Conservation (phyloP, 2,888 invertebrate genomes). For the Lycophotia porphyrea region DNA sequence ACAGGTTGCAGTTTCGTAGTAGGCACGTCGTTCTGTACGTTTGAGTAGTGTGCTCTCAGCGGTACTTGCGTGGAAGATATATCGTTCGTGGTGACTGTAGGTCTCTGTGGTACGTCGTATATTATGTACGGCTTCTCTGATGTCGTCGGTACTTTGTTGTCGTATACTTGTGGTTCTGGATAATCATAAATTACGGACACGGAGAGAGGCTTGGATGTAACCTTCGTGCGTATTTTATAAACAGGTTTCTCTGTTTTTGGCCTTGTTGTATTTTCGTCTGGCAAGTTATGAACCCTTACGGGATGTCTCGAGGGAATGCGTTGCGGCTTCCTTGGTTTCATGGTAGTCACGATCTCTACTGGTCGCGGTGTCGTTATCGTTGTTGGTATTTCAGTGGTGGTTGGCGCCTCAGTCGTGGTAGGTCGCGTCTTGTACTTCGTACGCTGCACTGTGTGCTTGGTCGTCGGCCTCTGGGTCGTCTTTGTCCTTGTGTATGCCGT, state of each 20-base stretch:
- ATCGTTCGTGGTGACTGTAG: slow-evolving; percentile 78
- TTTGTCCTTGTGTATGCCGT: slow-evolving; percentile 79
- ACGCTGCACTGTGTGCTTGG: slow-evolving; percentile 79
- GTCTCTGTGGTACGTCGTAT: slow-evolving; percentile 88
- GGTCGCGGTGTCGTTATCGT: slow-evolving; percentile 82
- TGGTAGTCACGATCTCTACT: slow-evolving; percentile 83
- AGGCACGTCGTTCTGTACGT: slow-evolving; percentile 88
- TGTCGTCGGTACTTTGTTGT: slow-evolving; percentile 84
- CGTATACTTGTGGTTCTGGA: slow-evolving; percentile 82
- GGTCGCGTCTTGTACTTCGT: slow-evolving; percentile 85
- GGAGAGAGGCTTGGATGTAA: slow-evolving; percentile 87
- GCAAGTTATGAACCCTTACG: slow-evolving; percentile 84
- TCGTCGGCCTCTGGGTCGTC: slow-evolving; percentile 79
- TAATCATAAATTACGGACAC: slow-evolving; percentile 88
- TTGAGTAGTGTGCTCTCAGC: slow-evolving; percentile 91
- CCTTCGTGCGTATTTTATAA: slow-evolving; percentile 86
- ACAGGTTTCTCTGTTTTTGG: slow-evolving; percentile 86
- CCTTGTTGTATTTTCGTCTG: slow-evolving; percentile 81
- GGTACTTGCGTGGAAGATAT: slow-evolving; percentile 91
- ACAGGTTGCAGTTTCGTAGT: slow-evolving; percentile 90
- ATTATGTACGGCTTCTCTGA: slow-evolving; percentile 88
- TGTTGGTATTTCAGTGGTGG: slow-evolving; percentile 83
- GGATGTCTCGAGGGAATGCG: slow-evolving; percentile 86
- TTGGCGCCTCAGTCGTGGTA: slow-evolving; percentile 81
- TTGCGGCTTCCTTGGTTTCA: slow-evolving; percentile 83